Conservation (phyloP, 2,888 invertebrate species). For the Troilus luridus region DNA sequence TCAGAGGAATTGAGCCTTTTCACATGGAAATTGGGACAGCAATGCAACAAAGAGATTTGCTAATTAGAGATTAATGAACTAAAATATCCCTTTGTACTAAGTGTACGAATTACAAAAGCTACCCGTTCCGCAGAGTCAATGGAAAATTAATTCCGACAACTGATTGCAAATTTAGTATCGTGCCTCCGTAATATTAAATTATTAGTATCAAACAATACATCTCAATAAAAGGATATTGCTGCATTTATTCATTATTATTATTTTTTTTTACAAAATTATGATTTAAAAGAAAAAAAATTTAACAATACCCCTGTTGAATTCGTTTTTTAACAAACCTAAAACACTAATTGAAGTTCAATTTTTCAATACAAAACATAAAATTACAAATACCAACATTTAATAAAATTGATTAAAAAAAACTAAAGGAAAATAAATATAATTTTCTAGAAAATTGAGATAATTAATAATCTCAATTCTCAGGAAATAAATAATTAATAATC, state of each 20-base stretch:
- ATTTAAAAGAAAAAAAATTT: background rate
- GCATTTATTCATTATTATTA: background rate
- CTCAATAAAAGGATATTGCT: background rate
- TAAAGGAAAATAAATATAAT: no score
- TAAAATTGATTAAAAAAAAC: no score
- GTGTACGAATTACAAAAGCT: background rate
- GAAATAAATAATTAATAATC: no score
- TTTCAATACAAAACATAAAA: no score
- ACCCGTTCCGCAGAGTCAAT: background rate
- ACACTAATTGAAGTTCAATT: no score
- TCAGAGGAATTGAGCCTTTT: background rate
- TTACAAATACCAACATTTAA: no score
- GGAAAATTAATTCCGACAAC: constrained; percentile 24
- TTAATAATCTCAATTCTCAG: no score
- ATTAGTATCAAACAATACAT: background rate
- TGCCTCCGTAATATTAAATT: background rate
- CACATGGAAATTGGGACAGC: background rate
- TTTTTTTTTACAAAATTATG: no score
- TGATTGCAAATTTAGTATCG: background rate
- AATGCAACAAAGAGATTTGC: constrained; percentile 11
- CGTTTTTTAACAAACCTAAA: no score
- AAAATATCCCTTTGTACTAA: background rate
- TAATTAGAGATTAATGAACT: constrained; percentile 15
- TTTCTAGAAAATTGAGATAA: no score
- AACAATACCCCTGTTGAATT: background rate